Evolutionary conservation across 2,888 invertebrate species (phyloP).

Genomic region (Dryobotodes eremita): DNA sequence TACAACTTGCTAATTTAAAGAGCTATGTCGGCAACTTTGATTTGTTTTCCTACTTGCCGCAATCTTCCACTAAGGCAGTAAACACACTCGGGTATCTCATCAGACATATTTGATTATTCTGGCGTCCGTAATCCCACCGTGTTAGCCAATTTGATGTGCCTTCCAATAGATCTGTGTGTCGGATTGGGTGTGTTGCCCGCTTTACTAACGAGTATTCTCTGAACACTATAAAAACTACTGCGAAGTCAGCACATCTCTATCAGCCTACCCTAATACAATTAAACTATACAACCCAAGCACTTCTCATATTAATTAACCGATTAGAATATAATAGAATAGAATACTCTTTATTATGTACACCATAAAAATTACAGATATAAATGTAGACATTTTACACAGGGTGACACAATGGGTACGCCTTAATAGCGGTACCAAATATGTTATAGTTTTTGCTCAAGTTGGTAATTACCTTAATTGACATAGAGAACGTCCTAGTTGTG

Average conservation of each 20-base stretch:
- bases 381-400: too few relatives aligned
- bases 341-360: too few relatives aligned
- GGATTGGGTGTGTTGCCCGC: constrained; percentile 24
- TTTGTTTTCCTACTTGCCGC: constrained; percentile 39
- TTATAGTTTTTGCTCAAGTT: constrained; percentile 54
- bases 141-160: constrained; percentile 56
- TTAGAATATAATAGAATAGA: too few relatives aligned
- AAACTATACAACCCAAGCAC: constrained; percentile 48
- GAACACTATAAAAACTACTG: constrained; percentile 37
- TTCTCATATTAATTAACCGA: constrained; percentile 50
- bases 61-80: constrained; percentile 41
- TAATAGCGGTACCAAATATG: constrained; percentile 50
- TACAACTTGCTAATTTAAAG: constrained; percentile 45
- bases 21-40: constrained; percentile 30
- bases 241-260: constrained; percentile 2
- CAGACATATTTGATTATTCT: constrained; percentile 56
- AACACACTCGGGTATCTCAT: constrained; percentile 29
- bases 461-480: constrained; percentile 62
- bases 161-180: constrained; percentile 32
- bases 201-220: constrained; percentile 46
- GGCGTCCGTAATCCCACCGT: constrained; percentile 40
- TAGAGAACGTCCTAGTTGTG: constrained; percentile 47
- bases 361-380: too few relatives aligned
- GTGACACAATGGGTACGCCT: too few relatives aligned
- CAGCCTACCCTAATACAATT: constrained; percentile 55